Conservation (phyloP, 2,797 vertebrate genomes). For the Agapornis canus region DNA sequence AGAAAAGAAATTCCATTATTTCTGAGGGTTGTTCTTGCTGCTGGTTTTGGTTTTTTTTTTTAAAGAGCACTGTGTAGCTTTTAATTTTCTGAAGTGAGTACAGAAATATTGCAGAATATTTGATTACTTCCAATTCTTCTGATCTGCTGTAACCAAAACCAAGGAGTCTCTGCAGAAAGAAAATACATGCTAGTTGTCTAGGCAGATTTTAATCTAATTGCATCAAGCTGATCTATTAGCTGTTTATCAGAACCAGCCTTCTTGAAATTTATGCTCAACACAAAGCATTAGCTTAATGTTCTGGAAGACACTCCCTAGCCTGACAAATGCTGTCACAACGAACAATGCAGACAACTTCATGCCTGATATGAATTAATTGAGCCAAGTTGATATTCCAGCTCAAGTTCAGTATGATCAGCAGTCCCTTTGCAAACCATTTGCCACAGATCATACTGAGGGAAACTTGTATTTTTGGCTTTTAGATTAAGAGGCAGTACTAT, state of each 20-base stretch:
- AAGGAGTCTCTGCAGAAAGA: not conserved
- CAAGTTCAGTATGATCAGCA: not conserved
- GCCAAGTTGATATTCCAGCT: not conserved
- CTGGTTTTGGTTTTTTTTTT: not conserved
- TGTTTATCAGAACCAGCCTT: not conserved
- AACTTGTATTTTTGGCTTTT: not conserved
- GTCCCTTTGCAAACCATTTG: not conserved
- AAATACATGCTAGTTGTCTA: not conserved
- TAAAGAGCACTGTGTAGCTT: not conserved
- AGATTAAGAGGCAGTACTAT: not conserved
- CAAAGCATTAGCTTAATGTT: not conserved
- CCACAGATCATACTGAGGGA: not conserved
- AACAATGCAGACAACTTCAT: not conserved
- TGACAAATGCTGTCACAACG: not conserved
- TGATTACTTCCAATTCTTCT: not conserved
- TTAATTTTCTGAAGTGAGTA: not conserved
- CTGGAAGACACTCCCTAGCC: not conserved
- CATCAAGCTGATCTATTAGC: not conserved
- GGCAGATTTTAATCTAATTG: not conserved
- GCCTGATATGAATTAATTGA: not conserved
- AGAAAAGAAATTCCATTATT: not conserved
- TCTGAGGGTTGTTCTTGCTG: not conserved
- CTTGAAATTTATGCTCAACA: slow-evolving; percentile 5
- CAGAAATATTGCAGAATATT: not conserved
- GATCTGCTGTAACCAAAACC: not conserved